These are phyloP conservation scores for Cephus pulcher DNA, from an alignment of 2,888 invertebrate genomes.

Conservation along the genomic window DNA sequence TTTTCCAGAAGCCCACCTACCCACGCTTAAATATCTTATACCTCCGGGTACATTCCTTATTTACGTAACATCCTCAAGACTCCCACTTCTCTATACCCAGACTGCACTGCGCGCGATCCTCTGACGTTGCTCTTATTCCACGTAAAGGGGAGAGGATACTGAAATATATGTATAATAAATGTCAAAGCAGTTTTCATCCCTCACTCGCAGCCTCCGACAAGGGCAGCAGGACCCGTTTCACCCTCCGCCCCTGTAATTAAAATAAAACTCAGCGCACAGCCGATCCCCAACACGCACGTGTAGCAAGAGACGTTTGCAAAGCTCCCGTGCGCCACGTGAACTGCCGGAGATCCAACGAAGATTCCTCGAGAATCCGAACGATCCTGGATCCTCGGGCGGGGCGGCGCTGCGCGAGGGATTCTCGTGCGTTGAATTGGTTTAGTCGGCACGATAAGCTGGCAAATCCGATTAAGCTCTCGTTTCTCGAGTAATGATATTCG, in stretches of 20 bases:
- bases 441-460: neutral
- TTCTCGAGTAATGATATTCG: neutral
- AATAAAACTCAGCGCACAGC: neutral
- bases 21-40: neutral
- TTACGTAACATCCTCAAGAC: neutral
- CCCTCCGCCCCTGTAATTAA: neutral
- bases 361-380: neutral
- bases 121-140: neutral
- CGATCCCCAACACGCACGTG: neutral
- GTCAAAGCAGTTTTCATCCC: neutral
- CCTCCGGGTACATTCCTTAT: neutral
- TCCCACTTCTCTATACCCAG: neutral
- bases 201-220: neutral
- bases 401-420: neutral
- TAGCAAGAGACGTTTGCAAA: neutral
- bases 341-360: neutral
- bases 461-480: neutral
- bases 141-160: neutral
- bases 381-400: neutral
- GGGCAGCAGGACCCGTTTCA: neutral
- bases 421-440: neutral
- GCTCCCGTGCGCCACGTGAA: neutral
- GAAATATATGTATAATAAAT: too few relatives aligned
- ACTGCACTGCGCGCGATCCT: neutral
- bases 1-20: neutral